Conservation (phyloP, 2,888 invertebrate species). For the Conus canariensis region DNA sequence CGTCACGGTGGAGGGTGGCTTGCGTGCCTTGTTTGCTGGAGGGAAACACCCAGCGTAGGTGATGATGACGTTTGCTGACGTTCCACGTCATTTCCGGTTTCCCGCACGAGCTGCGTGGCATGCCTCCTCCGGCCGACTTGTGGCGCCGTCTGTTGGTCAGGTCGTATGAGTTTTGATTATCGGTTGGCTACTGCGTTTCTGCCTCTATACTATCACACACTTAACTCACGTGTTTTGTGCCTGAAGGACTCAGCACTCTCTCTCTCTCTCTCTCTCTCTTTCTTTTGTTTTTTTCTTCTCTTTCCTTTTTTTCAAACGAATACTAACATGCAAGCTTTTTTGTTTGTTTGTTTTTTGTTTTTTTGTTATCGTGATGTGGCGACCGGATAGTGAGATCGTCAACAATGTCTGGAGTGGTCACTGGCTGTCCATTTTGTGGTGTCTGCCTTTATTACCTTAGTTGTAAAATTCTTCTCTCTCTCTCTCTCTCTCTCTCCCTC, state of each 20-base stretch:
- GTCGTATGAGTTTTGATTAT: too few relatives aligned
- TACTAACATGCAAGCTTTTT: too few relatives aligned
- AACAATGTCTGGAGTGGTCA: too few relatives aligned
- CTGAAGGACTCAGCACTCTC: not conserved
- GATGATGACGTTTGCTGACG: constrained; percentile 5
- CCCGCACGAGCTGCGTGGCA: not conserved
- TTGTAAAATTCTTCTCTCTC: too few relatives aligned
- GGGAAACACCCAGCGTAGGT: constrained; percentile 46
- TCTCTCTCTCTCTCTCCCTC: too few relatives aligned
- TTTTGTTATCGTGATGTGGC: not conserved
- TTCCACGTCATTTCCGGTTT: constrained; percentile 28
- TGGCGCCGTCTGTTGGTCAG: too few relatives aligned
- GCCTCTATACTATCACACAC: too few relatives aligned
- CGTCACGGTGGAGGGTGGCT: constrained; percentile 45
- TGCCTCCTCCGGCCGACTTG: not conserved
- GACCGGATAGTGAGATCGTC: too few relatives aligned
- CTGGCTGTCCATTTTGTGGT: too few relatives aligned
- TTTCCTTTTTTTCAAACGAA: not conserved
- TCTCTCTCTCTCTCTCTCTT: not conserved
- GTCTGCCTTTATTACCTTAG: too few relatives aligned
- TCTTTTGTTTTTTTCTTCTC: not conserved
- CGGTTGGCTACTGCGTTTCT: too few relatives aligned
- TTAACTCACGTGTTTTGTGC: too few relatives aligned
- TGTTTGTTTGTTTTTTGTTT: not conserved
- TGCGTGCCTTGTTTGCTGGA: constrained; percentile 45